Evolutionary conservation across 1,140 invertebrate genomes (phyloP), one percentile per base, ranked within the genome.

Genomic region (Matsumurasca onukii): DNA sequence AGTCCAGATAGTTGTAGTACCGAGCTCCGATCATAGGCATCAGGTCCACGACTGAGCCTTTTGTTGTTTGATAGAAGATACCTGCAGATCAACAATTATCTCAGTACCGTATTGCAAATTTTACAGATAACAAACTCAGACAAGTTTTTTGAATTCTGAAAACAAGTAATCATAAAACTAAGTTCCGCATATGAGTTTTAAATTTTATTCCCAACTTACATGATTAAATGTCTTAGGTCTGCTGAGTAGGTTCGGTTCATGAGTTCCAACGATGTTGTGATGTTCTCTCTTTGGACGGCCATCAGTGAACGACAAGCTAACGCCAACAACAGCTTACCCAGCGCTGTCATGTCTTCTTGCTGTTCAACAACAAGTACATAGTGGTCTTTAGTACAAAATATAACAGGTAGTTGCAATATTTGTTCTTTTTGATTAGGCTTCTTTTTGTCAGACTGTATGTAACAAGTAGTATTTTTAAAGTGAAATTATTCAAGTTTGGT

Each of bases 1-100:
- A 88, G 80, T 99, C 97, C 72, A 98, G 82, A 80, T 98, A 95
- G 2, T 91, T 94, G 78, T 98, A 99, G 78, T 98, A 99, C 55
- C 74, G 72, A 9, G 96, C 96, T 39, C 97, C 97, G 76, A 99
- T 98, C 94, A 98, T 98, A 12, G 97, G 97, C 97, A 99, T 98
- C 69, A 98, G 85, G 82, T 99, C 97, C 73, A 95, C 96, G 20
- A 99, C 91, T 72, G 87, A 92, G 75, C 92, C 87, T 72, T 89
- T 82, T 66, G 86, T 76, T 87, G 73, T 84, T 86, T 15, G 90
- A 86, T 72, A 95, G 82, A 74, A 95, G 82, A 80, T 95, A 95
- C 79, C 91, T 93, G 64, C 1, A 70, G 69, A 29, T 76, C 65
- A 24, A 61, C 63, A 59, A 66, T n/a, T n/a, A n/a, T n/a, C n/a